Conservation (phyloP, 2,113 vertebrate species). For the Ifrita kowaldi region DNA sequence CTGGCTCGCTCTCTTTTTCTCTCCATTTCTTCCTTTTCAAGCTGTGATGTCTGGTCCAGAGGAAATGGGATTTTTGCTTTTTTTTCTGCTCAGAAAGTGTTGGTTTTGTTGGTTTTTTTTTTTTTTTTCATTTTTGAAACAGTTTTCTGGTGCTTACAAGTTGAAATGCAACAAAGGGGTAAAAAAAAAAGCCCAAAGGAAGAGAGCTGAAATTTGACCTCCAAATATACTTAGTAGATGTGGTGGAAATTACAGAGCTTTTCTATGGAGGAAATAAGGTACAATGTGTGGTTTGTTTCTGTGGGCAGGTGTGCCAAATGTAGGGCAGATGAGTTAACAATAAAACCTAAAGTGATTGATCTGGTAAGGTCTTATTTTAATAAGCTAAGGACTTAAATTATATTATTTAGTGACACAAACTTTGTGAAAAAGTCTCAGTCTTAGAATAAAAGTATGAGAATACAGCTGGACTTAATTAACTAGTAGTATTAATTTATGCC, state of each 20-base stretch:
- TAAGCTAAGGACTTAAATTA: not conserved
- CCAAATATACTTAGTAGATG: not conserved
- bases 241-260: not conserved
- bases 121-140: not conserved
- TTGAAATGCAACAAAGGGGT: not conserved
- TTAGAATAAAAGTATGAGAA: not conserved
- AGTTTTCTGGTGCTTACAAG: not conserved
- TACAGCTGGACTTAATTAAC: not conserved
- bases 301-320: not conserved
- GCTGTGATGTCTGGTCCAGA: not conserved
- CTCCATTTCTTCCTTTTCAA: not conserved
- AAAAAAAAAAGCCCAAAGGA: not conserved
- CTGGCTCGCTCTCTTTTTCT: not conserved
- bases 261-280: not conserved
- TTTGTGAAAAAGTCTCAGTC: not conserved
- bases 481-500: not conserved
- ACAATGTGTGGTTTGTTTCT: not conserved
- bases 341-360: not conserved
- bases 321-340: not conserved
- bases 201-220: conserved; percentile 15
- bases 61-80: not conserved
- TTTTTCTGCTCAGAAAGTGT: not conserved
- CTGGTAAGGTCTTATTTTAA: no score
- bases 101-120: not conserved
- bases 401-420: not conserved